phyloP scores from a whole-genome alignment of 2,797 vertebrate genomes.

The Carduelis carduelis region DNA sequence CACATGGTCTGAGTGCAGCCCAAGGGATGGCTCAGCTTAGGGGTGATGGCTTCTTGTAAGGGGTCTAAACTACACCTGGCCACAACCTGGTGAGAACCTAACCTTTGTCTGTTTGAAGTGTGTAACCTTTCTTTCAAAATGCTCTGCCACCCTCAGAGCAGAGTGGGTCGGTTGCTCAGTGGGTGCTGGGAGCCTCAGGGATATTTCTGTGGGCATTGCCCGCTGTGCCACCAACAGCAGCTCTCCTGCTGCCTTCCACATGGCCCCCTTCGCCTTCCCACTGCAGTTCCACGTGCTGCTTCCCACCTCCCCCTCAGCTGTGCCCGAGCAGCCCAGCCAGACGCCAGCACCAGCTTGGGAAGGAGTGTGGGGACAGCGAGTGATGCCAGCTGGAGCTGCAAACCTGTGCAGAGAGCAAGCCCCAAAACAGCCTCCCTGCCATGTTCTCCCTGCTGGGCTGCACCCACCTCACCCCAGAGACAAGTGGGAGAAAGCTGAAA shows the following conservation, averaged over 20 bases:
- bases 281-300: neutral
- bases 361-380: neutral
- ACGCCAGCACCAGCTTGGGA: neutral
- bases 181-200: neutral
- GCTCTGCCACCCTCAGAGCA: neutral
- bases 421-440: neutral
- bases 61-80: neutral
- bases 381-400: neutral
- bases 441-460: neutral
- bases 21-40: neutral
- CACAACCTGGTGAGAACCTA: neutral
- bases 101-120: neutral
- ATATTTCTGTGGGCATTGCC: neutral
- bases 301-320: neutral
- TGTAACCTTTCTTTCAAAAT: neutral
- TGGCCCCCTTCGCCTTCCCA: neutral
- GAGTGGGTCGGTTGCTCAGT: neutral
- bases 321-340: neutral
- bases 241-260: neutral
- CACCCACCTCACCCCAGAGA: neutral
- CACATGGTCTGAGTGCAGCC: fast-evolving
- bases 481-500: neutral
- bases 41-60: neutral
- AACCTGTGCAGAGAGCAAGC: fast-evolving
- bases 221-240: neutral